Evolutionary conservation across 1,140 invertebrate genomes (phyloP), one percentile per base, ranked within the genome.

Genomic region (Calosoma granatense): DNA sequence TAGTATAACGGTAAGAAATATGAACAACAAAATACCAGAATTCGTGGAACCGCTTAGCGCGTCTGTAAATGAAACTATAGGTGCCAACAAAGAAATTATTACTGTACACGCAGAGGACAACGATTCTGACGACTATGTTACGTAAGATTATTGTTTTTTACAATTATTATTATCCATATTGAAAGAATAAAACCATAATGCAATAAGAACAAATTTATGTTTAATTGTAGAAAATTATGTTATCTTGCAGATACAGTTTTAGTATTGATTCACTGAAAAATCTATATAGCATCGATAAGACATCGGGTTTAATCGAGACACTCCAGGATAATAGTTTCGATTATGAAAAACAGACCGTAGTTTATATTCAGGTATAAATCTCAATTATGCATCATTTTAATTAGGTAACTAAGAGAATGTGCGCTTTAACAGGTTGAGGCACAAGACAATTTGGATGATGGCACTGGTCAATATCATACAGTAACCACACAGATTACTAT

Each of bases 21-120:
- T 75, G 73, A 82, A 82, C 63, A 79, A 82, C 59, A 78, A 82
- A 61, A 51, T 67, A 52, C 80, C 80, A 62, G 62, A 68, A 2
- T 20, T 67, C 20, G 51, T 56, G 22, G 26, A 57, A 9, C n/a
- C n/a, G n/a, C n/a, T n/a, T n/a, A n/a, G n/a, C n/a, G n/a, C n/a
- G n/a, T 66, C 72, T 43, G 59, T 3, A 23, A 57, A 21, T 1
- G 80, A 81, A 67, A 78, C 75, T 1, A 74, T 70, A 9, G 67
- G 61, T n/a, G 63, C 55, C 2, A 73, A 70, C 12, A 69, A 67
- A 60, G 36, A 55, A 11, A 70, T 81, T 6, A 71, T 58, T 0
- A 71, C 51, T 0, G 65, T 78, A 3, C 20, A 58, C 2, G 78
- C 78, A 0, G 66, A 57, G 1, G 80, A 82, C 64, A 60, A 72